Evolutionary conservation across 2,797 vertebrate genomes (phyloP).

Genomic region (Labeo calbasu): DNA sequence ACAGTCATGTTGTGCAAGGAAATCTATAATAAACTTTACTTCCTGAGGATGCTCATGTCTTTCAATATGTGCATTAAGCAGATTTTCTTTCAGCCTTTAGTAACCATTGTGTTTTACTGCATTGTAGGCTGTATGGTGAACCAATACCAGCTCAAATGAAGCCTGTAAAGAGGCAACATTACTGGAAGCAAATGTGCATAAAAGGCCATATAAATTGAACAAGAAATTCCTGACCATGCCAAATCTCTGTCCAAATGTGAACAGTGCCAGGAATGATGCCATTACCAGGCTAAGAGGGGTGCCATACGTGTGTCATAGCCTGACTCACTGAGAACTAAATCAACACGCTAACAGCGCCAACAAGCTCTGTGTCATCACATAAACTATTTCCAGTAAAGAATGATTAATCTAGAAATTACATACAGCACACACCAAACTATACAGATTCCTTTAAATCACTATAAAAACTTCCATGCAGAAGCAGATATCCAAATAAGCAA

Average conservation of each 20-base stretch:
- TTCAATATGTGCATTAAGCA: slow-evolving; percentile 10
- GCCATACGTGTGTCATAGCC: slow-evolving; percentile 50
- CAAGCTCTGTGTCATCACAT: slow-evolving; percentile 30
- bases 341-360: slow-evolving; percentile 59
- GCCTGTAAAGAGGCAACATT: neutral
- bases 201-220: slow-evolving; percentile 17
- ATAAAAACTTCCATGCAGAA: neutral
- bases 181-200: neutral
- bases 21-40: slow-evolving; percentile 22
- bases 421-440: neutral
- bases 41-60: slow-evolving; percentile 21
- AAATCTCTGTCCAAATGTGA: slow-evolving; percentile 46
- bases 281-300: slow-evolving; percentile 42
- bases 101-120: slow-evolving; percentile 2
- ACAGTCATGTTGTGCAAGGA: neutral
- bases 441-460: neutral
- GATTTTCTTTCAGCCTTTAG: neutral
- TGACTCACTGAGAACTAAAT: slow-evolving; percentile 58
- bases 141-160: neutral
- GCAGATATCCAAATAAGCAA: slow-evolving; percentile 11
- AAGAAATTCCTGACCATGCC: slow-evolving; percentile 28
- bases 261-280: slow-evolving; percentile 46
- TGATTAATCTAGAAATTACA: slow-evolving; percentile 40
- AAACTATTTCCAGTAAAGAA: slow-evolving; percentile 42
- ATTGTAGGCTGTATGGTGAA: no score